These are phyloP conservation scores for Eulithis prunata DNA, from an alignment of 2,888 invertebrate species.

Conservation along the genomic window DNA sequence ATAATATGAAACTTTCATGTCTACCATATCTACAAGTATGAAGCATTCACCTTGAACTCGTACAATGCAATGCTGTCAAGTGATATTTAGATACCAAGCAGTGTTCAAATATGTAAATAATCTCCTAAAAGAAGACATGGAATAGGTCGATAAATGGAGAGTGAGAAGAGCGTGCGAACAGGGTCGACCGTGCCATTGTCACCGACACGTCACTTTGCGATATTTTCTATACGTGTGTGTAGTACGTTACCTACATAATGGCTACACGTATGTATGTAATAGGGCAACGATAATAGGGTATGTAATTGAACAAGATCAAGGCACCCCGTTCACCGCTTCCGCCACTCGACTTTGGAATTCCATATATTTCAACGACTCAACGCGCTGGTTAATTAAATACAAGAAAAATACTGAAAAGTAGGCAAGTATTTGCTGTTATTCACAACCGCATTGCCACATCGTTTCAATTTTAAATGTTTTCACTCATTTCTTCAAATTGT, in stretches of 20 bases:
- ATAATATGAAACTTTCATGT: not conserved
- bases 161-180: slow-evolving; percentile 78
- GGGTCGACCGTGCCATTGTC: slow-evolving; percentile 76
- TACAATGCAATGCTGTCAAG: slow-evolving; percentile 11
- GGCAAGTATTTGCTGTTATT: slow-evolving; percentile 38
- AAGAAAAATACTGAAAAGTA: slow-evolving; percentile 39
- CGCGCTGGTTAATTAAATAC: slow-evolving; percentile 39
- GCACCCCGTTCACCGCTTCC: slow-evolving; percentile 70
- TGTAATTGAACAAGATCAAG: slow-evolving; percentile 71
- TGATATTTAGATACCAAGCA: slow-evolving; percentile 14
- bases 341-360: slow-evolving; percentile 70
- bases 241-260: slow-evolving; percentile 35
- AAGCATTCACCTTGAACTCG: slow-evolving; percentile 12
- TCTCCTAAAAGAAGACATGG: slow-evolving; percentile 62
- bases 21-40: not conserved
- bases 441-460: slow-evolving; percentile 38
- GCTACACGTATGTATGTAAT: slow-evolving; percentile 23
- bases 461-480: slow-evolving; percentile 37
- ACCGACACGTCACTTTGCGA: slow-evolving; percentile 63
- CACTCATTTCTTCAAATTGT: slow-evolving; percentile 35
- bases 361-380: slow-evolving; percentile 41
- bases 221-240: slow-evolving; percentile 58
- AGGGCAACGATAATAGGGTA: slow-evolving; percentile 23
- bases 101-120: slow-evolving; percentile 55
- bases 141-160: slow-evolving; percentile 73